phyloP scores from a whole-genome alignment of 2,113 vertebrate genomes.

The Sylvia atricapilla region DNA sequence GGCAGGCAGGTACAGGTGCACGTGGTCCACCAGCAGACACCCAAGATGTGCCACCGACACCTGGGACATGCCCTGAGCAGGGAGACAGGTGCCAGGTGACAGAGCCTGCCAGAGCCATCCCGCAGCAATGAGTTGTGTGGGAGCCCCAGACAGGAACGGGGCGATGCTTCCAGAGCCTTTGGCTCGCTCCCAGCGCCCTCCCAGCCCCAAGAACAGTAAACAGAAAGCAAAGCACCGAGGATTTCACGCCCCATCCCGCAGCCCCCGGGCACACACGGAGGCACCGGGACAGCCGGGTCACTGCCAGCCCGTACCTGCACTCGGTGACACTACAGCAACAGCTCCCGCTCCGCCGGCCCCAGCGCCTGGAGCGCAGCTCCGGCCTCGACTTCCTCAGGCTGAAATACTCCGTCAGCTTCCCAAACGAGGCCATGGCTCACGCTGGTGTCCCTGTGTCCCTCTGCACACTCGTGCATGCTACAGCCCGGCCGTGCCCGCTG shows the following conservation, averaged over 20 bases:
- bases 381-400: constrained; percentile 86
- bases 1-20: not conserved
- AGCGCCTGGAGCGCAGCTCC: constrained; percentile 78
- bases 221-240: not conserved
- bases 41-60: accelerated
- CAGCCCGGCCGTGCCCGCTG: not conserved
- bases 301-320: constrained; percentile 78
- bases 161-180: not conserved
- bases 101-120: accelerated
- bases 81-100: accelerated
- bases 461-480: not conserved
- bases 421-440: constrained; percentile 84
- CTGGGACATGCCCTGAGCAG: not conserved
- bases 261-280: accelerated
- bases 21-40: not conserved
- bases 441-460: not conserved
- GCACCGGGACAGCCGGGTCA: accelerated
- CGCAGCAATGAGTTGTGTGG: accelerated
- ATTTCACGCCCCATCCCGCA: not conserved
- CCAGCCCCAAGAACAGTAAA: not conserved
- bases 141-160: not conserved
- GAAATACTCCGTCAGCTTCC: constrained; percentile 93
- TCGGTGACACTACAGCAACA: constrained; percentile 87
- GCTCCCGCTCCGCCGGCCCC: constrained; percentile 81
- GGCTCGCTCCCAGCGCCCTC: not conserved